Evolutionary conservation across 1,140 invertebrate genomes (phyloP), one percentile per base, ranked within the genome.

Genomic region (Cherax quadricarinatus): DNA sequence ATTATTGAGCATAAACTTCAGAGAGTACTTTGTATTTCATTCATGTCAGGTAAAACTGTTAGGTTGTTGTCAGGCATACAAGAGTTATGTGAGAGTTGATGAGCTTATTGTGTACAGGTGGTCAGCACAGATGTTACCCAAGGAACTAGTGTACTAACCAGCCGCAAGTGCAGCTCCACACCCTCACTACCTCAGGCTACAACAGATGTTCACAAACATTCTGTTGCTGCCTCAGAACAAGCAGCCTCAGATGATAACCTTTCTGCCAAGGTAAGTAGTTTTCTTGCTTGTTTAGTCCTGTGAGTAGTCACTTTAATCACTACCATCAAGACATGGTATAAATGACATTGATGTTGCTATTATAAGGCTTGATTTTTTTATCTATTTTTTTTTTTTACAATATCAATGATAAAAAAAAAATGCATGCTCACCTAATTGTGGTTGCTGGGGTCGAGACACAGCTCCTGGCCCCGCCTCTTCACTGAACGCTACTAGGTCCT

Each of bases 121-220:
- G 84, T 91, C 24, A 87, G 90, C 85, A 91, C 84, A 51, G 90
- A 91, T 80, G 90, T 91, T 57, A 91, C 57, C 49, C 90, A 86
- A 81, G 88, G 92, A 66, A 87, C 81, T 53, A 92, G 89, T 89
- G 94, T 97, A 18, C 94, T 98, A 60, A 97, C 97, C 3, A 98
- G 97, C 94, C 96, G 98, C 86, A 99, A 99, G 95, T 98, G 98
- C 80, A 99, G 97, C 95, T 99, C 98, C 53, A 99, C 98, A 3
- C 98, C 98, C 41, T 98, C 97, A 94, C 95, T 98, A 94, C 97
- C 98, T 0, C 98, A 98, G 95, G 98, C 97, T 21, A 98, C 97
- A 93, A 95, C 93, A 93, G 92, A 93, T 91, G 87, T 88, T 85
- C 83, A 82, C 57, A 95, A 97, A 95, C 96, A 96, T 49, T 98